Evolutionary conservation across 2,797 vertebrate species (phyloP), one percentile per base, ranked within the genome.

Genomic region (Halcyon smyrnensis): DNA sequence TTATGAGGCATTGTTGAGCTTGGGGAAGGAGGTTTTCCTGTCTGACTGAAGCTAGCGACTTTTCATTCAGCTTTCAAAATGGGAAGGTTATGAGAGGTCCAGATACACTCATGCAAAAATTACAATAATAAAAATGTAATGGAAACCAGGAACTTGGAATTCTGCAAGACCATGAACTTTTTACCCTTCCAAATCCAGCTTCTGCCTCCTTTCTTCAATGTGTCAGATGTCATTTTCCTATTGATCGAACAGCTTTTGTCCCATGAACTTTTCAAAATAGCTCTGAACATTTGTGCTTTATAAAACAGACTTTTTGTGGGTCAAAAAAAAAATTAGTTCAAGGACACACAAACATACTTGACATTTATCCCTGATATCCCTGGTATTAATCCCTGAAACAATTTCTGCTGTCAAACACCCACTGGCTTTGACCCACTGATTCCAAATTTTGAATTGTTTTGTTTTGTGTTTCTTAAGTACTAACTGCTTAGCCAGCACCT

Each of bases 81-180:
- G 69, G 77, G 46, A 83, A 96, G 91, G 88, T 97, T 96, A 94
- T 51, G 25, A 96, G 54, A 76, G 57, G 53, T 95, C 87, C 28
- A 84, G 71, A 92, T 84, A 94, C 45, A 97, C 74, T 96, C 82
- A 87, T 9, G 8, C 15, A 93, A 92, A 97, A 96, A 96, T 75
- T 91, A 90, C 68, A 89, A 94, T 94, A 97, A 97, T 92, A 96
- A 94, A 97, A 96, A 88, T 54, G 37, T 97, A 98, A 97, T 96
- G 89, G 74, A 86, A 98, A 96, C 76, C 93, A 97, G 92, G 75
- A 96, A 97, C 70, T 91, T 86, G 30, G 59, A 97, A 94, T 96
- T 93, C 69, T 89, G 34, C 43, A 96, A 92, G 32, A 96, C 30
- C 28, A 60, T 97, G 90, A 97, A 96, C 93, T 95, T 98, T 96